Evolutionary conservation across 1,140 invertebrate genomes (phyloP).

Genomic region (Caenorhabditis latens): DNA sequence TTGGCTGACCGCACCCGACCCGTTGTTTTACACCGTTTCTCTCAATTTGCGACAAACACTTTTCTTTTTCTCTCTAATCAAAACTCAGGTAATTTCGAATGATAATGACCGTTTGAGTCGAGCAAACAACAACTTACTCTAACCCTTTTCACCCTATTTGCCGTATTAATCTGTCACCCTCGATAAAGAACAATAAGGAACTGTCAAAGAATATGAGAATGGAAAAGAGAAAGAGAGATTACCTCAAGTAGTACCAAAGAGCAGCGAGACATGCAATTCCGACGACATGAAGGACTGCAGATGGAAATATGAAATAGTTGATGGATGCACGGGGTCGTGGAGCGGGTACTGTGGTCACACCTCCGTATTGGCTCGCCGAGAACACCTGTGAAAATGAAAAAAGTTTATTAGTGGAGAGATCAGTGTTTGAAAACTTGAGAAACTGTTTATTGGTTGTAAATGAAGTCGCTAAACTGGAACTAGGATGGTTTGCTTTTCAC

Average conservation of each 20-base stretch:
- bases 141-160: conserved; percentile 14
- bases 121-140: conserved; percentile 6
- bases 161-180: conserved; percentile 47
- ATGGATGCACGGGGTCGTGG: conserved; percentile 69
- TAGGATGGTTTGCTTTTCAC: too few relatives aligned
- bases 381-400: conserved; percentile 66
- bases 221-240: conserved; percentile 18
- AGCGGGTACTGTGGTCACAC: conserved; percentile 65
- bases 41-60: conserved; percentile 19
- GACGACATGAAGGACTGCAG: conserved; percentile 76
- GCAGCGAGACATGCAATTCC: conserved; percentile 77
- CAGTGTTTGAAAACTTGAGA: too few relatives aligned
- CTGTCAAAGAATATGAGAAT: neutral
- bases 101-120: neutral
- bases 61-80: neutral
- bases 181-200: conserved; percentile 17
- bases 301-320: conserved; percentile 77
- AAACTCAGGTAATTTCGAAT: conserved; percentile 53
- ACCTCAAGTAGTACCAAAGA: conserved; percentile 78
- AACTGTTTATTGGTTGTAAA: too few relatives aligned
- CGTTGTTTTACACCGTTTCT: conserved; percentile 49
- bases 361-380: conserved; percentile 74
- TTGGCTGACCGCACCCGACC: neutral
- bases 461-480: too few relatives aligned
- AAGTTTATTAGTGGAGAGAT: too few relatives aligned